These are phyloP conservation scores for Ctenosaura bakeri DNA, from an alignment of 2,797 vertebrate genomes.

Conservation along the genomic window DNA sequence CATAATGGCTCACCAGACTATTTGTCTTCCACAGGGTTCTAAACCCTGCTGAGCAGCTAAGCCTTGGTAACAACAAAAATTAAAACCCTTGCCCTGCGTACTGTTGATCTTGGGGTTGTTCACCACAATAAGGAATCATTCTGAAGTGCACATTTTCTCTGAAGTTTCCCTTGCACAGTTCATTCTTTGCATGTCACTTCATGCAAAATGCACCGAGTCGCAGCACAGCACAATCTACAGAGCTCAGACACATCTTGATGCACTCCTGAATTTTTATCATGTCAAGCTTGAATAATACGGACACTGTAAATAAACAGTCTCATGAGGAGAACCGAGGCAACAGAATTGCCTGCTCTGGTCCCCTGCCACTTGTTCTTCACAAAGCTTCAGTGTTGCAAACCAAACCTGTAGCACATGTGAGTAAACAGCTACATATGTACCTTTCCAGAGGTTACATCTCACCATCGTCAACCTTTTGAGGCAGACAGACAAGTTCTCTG, in stretches of 20 bases:
- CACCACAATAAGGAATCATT: not conserved
- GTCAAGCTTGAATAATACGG: not conserved
- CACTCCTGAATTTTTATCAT: not conserved
- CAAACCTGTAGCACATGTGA: constrained; percentile 62
- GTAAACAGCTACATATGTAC: constrained; percentile 29
- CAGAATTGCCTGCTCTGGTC: constrained; percentile 11
- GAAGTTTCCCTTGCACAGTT: not conserved
- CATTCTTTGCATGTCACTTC: not conserved
- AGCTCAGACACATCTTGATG: not conserved
- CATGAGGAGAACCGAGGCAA: not conserved
- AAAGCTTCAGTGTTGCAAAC: constrained; percentile 49
- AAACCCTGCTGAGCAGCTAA: fast-evolving
- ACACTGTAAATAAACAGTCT: not conserved
- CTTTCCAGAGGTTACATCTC: not conserved
- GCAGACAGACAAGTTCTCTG: constrained; percentile 62
- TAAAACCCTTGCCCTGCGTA: not conserved
- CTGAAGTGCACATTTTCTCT: not conserved
- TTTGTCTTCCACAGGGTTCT: not conserved
- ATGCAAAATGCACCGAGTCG: not conserved
- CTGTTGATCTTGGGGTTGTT: fast-evolving
- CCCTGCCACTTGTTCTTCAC: constrained; percentile 23
- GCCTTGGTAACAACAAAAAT: not conserved
- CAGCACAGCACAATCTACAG: not conserved
- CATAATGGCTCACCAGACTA: not conserved
- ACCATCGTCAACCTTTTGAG: constrained; percentile 34